Evolutionary conservation across 2,888 invertebrate species (phyloP).

Genomic region (Bombylius discolor): DNA sequence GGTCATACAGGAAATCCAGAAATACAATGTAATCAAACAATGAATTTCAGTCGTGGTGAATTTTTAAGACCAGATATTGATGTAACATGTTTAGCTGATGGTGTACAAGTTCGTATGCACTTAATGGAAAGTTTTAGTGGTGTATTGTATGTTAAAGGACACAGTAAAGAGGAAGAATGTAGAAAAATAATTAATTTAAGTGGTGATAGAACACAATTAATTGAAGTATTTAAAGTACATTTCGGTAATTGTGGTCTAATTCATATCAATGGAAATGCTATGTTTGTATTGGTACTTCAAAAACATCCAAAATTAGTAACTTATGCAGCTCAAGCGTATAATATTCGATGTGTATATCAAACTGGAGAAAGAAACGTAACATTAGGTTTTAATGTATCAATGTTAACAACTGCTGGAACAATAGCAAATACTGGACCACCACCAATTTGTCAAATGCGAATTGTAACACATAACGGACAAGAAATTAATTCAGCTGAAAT

Average conservation of each 20-base stretch:
- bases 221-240: conserved; percentile 72
- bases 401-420: conserved; percentile 88
- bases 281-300: conserved; percentile 88
- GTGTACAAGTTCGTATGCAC: conserved; percentile 73
- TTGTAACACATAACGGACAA: conserved; percentile 72
- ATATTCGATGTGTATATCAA: conserved; percentile 90
- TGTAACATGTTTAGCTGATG: conserved; percentile 82
- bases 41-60: conserved; percentile 32
- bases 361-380: conserved; percentile 88
- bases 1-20: conserved; percentile 68
- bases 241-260: conserved; percentile 87
- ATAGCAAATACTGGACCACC: conserved; percentile 92
- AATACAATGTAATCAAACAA: conserved; percentile 41
- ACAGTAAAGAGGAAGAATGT: conserved; percentile 86
- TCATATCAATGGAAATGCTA: conserved; percentile 81
- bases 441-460: conserved; percentile 83
- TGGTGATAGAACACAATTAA: conserved; percentile 49
- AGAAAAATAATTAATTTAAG: conserved; percentile 66
- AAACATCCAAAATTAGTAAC: conserved; percentile 93
- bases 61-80: conserved; percentile 76
- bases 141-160: conserved; percentile 84
- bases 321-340: conserved; percentile 88
- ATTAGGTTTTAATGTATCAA: conserved; percentile 86
- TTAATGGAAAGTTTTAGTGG: conserved; percentile 73
- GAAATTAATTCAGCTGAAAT: conserved; percentile 86